Percentiles rank a stretch among this genome's conserved stretches.
Evolutionary conservation across 1,140 invertebrate genomes (phyloP).

Genomic region (Drosophila trapezifrons): DNA sequence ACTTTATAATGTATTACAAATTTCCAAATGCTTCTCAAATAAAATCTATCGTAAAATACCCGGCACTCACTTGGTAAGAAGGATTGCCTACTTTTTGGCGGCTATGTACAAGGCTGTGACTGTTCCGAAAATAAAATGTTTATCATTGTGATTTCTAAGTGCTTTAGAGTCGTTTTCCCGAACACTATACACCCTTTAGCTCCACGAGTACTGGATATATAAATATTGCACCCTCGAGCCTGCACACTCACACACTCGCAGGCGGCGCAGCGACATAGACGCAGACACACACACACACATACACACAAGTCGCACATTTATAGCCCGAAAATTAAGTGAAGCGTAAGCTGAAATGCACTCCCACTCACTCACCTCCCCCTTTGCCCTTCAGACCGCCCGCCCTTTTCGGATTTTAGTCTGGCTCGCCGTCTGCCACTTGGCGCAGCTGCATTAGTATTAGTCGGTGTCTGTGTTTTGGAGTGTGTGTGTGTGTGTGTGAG

Average conservation of each 20-base stretch:
- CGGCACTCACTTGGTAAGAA: not conserved
- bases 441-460: slow-evolving; percentile 34
- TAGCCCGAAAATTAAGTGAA: slow-evolving; percentile 81
- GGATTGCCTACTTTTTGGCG: not conserved
- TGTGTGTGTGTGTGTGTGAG: slow-evolving; percentile 54
- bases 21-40: too few relatives aligned
- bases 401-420: slow-evolving; percentile 53
- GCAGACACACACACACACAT: slow-evolving; percentile 26
- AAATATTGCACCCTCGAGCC: slow-evolving; percentile 77
- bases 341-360: slow-evolving; percentile 82
- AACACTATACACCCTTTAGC: not conserved
- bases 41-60: not conserved
- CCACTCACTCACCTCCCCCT: slow-evolving; percentile 49
- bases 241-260: slow-evolving; percentile 37
- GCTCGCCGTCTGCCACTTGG: slow-evolving; percentile 72
- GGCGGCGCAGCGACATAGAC: slow-evolving; percentile 11
- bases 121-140: not conserved
- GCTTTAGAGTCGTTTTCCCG: not conserved
- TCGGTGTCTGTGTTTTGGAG: slow-evolving; percentile 15
- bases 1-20: too few relatives aligned
- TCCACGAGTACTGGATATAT: not conserved
- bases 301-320: slow-evolving; percentile 68
- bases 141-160: too few relatives aligned
- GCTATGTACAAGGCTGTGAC: too few relatives aligned
- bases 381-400: slow-evolving; percentile 2